These are phyloP conservation scores for Drosophila watanabei DNA, from an alignment of 1,140 invertebrate genomes.

Conservation along the genomic window DNA sequence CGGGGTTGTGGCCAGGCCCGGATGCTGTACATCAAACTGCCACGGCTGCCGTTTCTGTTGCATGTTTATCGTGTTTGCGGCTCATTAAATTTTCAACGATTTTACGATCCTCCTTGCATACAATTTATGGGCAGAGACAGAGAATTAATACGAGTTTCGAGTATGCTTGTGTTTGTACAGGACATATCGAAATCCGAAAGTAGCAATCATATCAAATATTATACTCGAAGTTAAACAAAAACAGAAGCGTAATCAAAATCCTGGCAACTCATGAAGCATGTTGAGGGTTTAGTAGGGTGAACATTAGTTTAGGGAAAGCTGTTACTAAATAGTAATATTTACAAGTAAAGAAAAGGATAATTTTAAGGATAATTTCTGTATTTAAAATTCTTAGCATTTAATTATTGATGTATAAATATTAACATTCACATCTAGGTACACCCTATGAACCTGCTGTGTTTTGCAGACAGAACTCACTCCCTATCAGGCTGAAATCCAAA, in stretches of 20 bases:
- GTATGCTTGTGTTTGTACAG: constrained; percentile 51
- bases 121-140: neutral
- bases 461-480: constrained; percentile 38
- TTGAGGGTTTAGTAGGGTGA: neutral
- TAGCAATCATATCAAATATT: constrained; percentile 79
- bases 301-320: neutral
- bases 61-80: constrained; percentile 67
- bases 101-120: constrained; percentile 2
- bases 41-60: constrained; percentile 34
- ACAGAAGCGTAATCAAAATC: constrained; percentile 60
- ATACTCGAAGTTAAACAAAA: constrained; percentile 64
- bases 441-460: neutral
- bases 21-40: constrained; percentile 56
- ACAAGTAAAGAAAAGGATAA: neutral
- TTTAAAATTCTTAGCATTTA: neutral
- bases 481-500: constrained; percentile 26
- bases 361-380: neutral
- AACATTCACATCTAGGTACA: neutral
- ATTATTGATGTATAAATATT: neutral
- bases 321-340: neutral
- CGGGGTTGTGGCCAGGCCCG: constrained; percentile 4
- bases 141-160: constrained; percentile 41
- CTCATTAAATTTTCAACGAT: constrained; percentile 59
- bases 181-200: constrained; percentile 53
- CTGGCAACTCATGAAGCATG: constrained; percentile 12